Base-by-base conservation (phyloP, 2,888 invertebrate genomes). In the Drosophila sordidapex region DNA sequence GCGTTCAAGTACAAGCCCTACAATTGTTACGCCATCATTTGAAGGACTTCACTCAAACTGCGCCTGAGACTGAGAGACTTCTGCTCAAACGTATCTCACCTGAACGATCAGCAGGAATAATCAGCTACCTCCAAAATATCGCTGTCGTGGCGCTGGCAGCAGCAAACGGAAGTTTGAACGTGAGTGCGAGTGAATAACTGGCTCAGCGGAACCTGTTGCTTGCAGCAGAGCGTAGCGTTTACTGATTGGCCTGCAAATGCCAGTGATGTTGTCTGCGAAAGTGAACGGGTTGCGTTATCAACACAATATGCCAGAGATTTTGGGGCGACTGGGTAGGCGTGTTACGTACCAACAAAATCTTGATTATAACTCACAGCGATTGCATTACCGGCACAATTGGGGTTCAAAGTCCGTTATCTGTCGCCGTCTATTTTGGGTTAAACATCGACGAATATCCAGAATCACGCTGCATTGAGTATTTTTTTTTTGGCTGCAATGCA, bases 131-230 rank as follows among this genome's bases (percentile, higher is more conserved):
- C 27, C 15, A 48, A 59, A 71, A 60, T 53, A 29, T 36, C 15
- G 77, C 54, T 54, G 65, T 68, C 75, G 75, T 70, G 77, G 71
- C 70, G 51, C 25, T 27, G 35, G n/a, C 46, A 35, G 31, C 49
- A 53, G 10, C 27, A 33, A 29, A 40, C 40, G 52, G 21, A 57
- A 38, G 53, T n/a, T 53, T 13, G 13, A 25, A 46, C 33, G 53
- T 11, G 27, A 33, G 54, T 38, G 61, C 36, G 51, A 75, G 62
- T 29, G 25, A 51, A 43, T 51, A 58, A 21, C 38, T 36, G 18
- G 36, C 40, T 43, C 65, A 36, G 70, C 49, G 60, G 59, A 81
- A 81, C 81, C 81, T 81, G 81, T 81, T 81, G 81, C 81, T 73
- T 60, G 31, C 64, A 56, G 70, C 70, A 64, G 62, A 31, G 52